These are phyloP conservation scores for Philantomba maxwellii DNA, from an alignment of 2,113 vertebrate species.

Conservation along the genomic window DNA sequence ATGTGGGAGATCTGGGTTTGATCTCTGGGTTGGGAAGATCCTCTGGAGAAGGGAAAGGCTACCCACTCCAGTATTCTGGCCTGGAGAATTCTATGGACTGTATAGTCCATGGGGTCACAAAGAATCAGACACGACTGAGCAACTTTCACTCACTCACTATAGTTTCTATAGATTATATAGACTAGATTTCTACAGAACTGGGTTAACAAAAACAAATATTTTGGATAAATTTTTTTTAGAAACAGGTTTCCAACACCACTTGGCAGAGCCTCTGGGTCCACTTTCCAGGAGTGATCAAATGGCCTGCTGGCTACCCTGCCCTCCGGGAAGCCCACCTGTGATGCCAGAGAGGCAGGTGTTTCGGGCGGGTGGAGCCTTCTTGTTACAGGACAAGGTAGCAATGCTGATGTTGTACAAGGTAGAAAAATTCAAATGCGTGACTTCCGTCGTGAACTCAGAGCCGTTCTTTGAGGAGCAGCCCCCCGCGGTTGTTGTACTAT, in stretches of 20 bases:
- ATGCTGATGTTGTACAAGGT: slow-evolving; percentile 79
- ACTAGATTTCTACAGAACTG: neutral
- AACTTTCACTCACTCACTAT: neutral
- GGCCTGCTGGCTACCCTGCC: neutral
- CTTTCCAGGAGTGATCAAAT: neutral
- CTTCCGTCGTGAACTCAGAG: neutral
- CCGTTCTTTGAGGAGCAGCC: neutral
- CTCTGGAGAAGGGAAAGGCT: neutral
- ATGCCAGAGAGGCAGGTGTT: slow-evolving; percentile 78
- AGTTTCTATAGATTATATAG: neutral
- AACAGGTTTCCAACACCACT: neutral
- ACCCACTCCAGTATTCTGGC: neutral
- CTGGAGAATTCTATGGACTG: neutral
- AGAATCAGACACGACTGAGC: neutral
- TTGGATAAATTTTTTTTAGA: neutral
- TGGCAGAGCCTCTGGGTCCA: neutral
- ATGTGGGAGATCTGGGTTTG: neutral
- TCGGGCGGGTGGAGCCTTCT: slow-evolving; percentile 47
- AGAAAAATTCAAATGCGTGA: slow-evolving; percentile 70
- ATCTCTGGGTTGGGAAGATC: neutral
- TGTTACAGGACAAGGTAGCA: slow-evolving; percentile 75
- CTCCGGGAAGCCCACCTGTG: slow-evolving; percentile 78
- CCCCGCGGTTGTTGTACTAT: accelerated
- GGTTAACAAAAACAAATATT: neutral
- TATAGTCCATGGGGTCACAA: neutral